A percentile compares a stretch with the other conserved stretches of the same genome.
Evolutionary conservation across 2,888 invertebrate genomes (phyloP).

Genomic region (Patella ulyssiponensis): DNA sequence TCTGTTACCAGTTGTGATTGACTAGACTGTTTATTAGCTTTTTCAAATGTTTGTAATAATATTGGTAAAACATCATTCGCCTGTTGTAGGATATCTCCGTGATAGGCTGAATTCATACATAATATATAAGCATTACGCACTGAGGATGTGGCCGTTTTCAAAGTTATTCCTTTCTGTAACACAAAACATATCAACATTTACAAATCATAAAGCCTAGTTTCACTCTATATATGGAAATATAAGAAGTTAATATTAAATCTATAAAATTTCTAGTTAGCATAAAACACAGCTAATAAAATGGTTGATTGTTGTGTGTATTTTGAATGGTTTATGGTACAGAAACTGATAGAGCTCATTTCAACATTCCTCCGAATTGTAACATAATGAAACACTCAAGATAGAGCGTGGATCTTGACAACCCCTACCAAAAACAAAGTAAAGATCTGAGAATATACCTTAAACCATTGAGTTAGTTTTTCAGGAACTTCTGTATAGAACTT

Average conservation of each 20-base stretch:
- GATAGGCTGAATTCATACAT: conserved; percentile 81
- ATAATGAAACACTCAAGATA: too few relatives aligned
- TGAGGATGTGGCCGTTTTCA: conserved; percentile 84
- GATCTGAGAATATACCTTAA: conserved; percentile 69
- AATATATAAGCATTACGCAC: conserved; percentile 86
- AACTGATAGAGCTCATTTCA: too few relatives aligned
- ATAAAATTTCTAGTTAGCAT: too few relatives aligned
- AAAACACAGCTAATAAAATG: too few relatives aligned
- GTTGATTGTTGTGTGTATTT: too few relatives aligned
- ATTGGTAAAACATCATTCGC: conserved; percentile 76
- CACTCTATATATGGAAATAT: not conserved
- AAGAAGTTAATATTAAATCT: not conserved
- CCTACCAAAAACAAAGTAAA: too few relatives aligned
- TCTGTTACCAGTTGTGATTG: conserved; percentile 79
- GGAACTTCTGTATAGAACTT: conserved; percentile 80
- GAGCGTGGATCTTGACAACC: too few relatives aligned
- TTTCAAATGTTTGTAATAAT: conserved; percentile 82
- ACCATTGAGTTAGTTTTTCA: conserved; percentile 78
- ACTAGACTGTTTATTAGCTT: conserved; percentile 82
- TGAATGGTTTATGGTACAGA: too few relatives aligned
- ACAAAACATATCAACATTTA: conserved; percentile 17
- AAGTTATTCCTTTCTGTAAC: conserved; percentile 79
- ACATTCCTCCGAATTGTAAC: too few relatives aligned
- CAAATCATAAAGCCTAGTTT: conserved; percentile 1
- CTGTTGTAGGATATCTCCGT: conserved; percentile 70